Evolutionary conservation across 2,888 invertebrate genomes (phyloP), one percentile per base, ranked within the genome.

Genomic region (Corythucha ciliata): DNA sequence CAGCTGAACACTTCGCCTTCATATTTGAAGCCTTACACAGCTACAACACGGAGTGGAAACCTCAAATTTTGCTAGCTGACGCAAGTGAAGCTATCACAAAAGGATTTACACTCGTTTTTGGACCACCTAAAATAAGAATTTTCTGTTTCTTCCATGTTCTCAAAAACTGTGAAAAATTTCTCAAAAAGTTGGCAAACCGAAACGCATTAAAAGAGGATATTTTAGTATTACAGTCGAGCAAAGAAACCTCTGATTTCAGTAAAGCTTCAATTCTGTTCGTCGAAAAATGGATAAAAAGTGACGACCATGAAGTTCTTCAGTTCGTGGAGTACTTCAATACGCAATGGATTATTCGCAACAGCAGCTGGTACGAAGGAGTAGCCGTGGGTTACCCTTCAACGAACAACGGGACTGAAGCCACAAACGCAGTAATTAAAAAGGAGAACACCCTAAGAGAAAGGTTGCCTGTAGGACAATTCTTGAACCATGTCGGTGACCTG

Each of bases 391-490:
- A 21, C 21, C 39, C 39, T 7, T 39, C 39, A 12, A 29, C 42
- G 14, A 42, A 25, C 25, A 42, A 42, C 22, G 42, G 42, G 8
- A 5, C 27, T 4, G 42, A 42, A 42, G 24, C 42, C 4, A 42
- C 26, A 16, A 42, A 42, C 14, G 39, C 39, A 6, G n/a, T 39
- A 5, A 39, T 39, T 21, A 42, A 42, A 42, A 4, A 14, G 4
- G 42, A 42, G 14, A 25, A 42, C 25, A 42, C 26, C 4, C 14
- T 25, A 33, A 45, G 45, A 32, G 45, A 42, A 14, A 42, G 42
- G 26, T 26, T 42, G 4, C 24, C 42, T 8, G 42, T 25, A 16
- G 42, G 24, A 25, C 25, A 42, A 26, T 42, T 42, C 14, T 10
- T 42, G 4, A 25, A 14, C 42, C 4, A 5, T 14, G 42, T 42